A percentile compares a stretch with the other conserved stretches of the same genome.
Evolutionary conservation across 2,888 invertebrate species (phyloP).

Genomic region (Standfussiana lucernea): DNA sequence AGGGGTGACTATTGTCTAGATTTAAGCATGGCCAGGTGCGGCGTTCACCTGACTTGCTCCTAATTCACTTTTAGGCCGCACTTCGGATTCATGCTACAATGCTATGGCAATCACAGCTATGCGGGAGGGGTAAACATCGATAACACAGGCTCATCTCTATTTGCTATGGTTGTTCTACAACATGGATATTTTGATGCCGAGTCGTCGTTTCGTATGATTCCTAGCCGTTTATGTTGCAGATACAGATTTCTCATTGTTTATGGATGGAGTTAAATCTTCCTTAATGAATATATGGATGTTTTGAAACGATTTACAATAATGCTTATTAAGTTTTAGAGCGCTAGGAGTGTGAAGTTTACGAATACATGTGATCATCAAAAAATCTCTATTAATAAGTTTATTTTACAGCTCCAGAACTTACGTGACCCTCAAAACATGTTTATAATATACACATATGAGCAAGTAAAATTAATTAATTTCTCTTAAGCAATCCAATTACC

Average conservation of each 20-base stretch:
- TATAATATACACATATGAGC: slow-evolving; percentile 2
- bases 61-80: slow-evolving; percentile 78
- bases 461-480: not conserved
- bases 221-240: slow-evolving; percentile 19
- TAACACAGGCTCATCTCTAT: slow-evolving; percentile 64
- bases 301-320: not conserved
- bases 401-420: not conserved
- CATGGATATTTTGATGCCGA: slow-evolving; percentile 57
- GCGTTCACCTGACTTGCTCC: slow-evolving; percentile 75
- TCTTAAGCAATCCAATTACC: not conserved
- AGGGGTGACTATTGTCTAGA: slow-evolving; percentile 64
- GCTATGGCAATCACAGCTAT: slow-evolving; percentile 67
- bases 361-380: too few species aligned
- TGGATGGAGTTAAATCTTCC: not conserved
- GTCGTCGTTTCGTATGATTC: slow-evolving; percentile 28
- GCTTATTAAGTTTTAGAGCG: not conserved
- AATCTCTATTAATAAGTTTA: not conserved
- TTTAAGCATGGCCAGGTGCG: slow-evolving; percentile 66
- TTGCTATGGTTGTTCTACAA: slow-evolving; percentile 60
- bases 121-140: slow-evolving; percentile 69
- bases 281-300: not conserved
- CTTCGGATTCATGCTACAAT: slow-evolving; percentile 67
- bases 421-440: not conserved
- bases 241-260: slow-evolving; percentile 26
- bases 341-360: too few species aligned